Percentiles rank a stretch among this genome's conserved stretches.
These are phyloP conservation scores for Spialia ferax DNA, from an alignment of 2,888 invertebrate genomes.

Conservation along the genomic window DNA sequence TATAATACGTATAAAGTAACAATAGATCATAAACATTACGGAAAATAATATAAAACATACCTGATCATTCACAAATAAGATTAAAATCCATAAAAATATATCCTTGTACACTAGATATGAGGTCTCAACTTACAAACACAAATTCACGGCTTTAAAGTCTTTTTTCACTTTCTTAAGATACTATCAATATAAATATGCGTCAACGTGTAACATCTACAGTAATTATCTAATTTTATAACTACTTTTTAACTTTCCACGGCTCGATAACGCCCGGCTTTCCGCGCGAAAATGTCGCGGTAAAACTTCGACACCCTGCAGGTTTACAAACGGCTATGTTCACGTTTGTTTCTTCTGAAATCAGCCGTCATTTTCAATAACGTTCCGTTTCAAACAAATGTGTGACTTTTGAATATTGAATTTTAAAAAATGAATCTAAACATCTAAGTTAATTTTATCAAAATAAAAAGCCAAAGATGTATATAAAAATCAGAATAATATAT, in stretches of 20 bases:
- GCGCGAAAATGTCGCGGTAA: constrained; percentile 87
- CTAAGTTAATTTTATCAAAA: not conserved
- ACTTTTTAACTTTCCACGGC: constrained; percentile 82
- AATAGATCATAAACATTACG: constrained; percentile 53
- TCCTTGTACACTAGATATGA: constrained; percentile 65
- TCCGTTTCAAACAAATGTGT: constrained; percentile 55
- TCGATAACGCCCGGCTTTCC: constrained; percentile 86
- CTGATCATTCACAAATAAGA: constrained; percentile 82
- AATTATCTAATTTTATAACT: constrained; percentile 61
- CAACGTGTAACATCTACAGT: constrained; percentile 45
- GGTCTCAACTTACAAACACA: constrained; percentile 55
- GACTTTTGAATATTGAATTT: not conserved
- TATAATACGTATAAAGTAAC: constrained; percentile 46
- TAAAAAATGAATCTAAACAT: not conserved
- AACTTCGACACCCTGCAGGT: constrained; percentile 68
- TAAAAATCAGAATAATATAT: not conserved
- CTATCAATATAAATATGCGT: constrained; percentile 43
- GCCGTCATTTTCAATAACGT: constrained; percentile 62
- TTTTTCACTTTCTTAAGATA: constrained; percentile 50
- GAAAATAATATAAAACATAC: constrained; percentile 64
- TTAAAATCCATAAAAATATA: constrained; percentile 71
- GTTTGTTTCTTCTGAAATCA: constrained; percentile 83
- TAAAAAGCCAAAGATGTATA: not conserved
- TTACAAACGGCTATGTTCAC: constrained; percentile 74
- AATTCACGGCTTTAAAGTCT: constrained; percentile 50